phyloP scores from a whole-genome alignment of 2,888 invertebrate species.

The Apodemia hepburni region DNA sequence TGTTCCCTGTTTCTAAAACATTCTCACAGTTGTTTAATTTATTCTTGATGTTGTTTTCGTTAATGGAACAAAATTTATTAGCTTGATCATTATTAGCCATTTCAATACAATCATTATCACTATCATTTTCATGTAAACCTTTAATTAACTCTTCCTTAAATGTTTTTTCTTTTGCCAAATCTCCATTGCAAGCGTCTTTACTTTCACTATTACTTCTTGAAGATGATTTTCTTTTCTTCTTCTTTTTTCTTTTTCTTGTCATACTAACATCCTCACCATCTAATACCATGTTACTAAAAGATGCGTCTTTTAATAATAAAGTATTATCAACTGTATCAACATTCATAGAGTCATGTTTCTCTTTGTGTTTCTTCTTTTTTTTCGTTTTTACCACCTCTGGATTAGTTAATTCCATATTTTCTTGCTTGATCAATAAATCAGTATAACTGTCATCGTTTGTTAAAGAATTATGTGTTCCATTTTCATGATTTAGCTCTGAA shows the following conservation, averaged over 20 bases:
- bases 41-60: background rate
- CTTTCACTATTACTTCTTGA: conserved; percentile 14
- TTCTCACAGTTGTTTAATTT: background rate
- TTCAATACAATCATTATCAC: conserved; percentile 15
- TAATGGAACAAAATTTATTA: background rate
- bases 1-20: background rate
- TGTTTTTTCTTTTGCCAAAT: background rate
- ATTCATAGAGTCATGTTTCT: conserved; percentile 17
- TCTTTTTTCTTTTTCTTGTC: conserved; percentile 19
- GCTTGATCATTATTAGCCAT: background rate
- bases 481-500: conserved; percentile 47
- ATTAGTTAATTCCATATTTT: conserved; percentile 40
- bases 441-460: conserved; percentile 42
- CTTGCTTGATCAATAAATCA: conserved; percentile 48
- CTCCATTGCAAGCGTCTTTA: conserved; percentile 14
- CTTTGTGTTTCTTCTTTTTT: conserved; percentile 34
- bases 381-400: conserved; percentile 31
- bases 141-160: conserved; percentile 14
- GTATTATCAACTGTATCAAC: conserved; percentile 22
- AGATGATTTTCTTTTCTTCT: conserved; percentile 14
- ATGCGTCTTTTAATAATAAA: conserved; percentile 24
- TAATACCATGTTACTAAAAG: background rate
- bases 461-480: conserved; percentile 23
- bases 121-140: conserved; percentile 8
- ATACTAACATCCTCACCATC: background rate